These are phyloP conservation scores for Eudorcas thomsonii DNA, from an alignment of 2,113 vertebrate genomes.

Conservation along the genomic window DNA sequence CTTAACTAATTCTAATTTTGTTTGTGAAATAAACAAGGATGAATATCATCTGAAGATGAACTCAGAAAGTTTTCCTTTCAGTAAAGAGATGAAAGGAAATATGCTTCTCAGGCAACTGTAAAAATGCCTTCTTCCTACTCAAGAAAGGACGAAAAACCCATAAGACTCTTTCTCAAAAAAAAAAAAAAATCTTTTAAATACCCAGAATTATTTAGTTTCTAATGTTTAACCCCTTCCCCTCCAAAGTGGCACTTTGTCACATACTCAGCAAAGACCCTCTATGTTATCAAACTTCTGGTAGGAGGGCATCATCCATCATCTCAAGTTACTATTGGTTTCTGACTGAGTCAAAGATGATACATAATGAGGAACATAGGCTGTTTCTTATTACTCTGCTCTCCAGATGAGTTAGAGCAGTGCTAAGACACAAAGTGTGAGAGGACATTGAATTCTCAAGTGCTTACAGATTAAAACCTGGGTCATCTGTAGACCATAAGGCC, in stretches of 20 bases:
- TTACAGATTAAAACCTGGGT: constrained; percentile 2
- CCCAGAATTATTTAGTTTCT: background rate
- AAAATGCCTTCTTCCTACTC: background rate
- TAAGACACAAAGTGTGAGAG: background rate
- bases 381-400: background rate
- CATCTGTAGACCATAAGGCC: background rate
- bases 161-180: background rate
- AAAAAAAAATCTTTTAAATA: background rate
- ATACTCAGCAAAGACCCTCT: background rate
- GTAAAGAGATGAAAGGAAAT: background rate
- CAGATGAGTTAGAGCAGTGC: background rate
- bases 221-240: background rate
- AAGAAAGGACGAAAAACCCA: background rate
- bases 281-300: background rate
- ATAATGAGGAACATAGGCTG: background rate
- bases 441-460: background rate
- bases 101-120: background rate
- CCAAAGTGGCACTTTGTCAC: background rate
- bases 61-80: background rate
- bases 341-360: background rate
- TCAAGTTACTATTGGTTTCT: background rate
- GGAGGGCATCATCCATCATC: background rate
- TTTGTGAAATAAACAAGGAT: background rate
- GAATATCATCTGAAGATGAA: background rate
- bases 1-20: background rate